Evolutionary conservation across 2,888 invertebrate genomes (phyloP).

Genomic region (Drosophila longiperda): DNA sequence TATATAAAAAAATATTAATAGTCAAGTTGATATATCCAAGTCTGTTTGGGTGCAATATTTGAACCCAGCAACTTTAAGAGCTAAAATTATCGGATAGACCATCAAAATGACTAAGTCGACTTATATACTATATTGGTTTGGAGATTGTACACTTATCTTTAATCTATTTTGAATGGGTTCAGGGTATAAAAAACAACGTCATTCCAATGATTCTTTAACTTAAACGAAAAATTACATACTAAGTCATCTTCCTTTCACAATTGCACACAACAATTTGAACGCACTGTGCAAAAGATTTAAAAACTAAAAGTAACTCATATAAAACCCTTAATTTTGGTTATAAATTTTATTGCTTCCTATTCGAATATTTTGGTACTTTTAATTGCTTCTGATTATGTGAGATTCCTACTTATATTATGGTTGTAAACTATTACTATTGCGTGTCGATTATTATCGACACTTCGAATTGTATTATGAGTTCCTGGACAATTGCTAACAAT

Average conservation of each 20-base stretch:
- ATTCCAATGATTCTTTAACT: neutral
- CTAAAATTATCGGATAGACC: neutral
- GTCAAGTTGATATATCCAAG: neutral
- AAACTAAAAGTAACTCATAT: neutral
- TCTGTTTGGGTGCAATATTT: neutral
- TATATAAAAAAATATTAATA: accelerated
- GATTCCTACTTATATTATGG: neutral
- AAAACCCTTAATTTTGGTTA: neutral
- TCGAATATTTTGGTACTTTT: too few relatives aligned
- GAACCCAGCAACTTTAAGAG: neutral
- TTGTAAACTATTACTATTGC: neutral
- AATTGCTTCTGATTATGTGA: neutral
- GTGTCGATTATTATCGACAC: neutral
- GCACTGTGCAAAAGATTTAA: neutral
- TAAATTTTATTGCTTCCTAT: neutral
- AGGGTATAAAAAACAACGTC: neutral
- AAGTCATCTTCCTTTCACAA: neutral
- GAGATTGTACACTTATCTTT: neutral
- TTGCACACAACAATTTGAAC: neutral
- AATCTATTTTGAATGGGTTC: neutral
- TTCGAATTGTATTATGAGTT: neutral
- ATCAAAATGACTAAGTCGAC: neutral
- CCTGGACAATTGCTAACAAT: conserved; percentile 9
- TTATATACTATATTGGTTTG: neutral
- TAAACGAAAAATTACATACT: neutral